Base-by-base conservation (phyloP, 2,797 vertebrate species). In the Sciaenops ocellatus region DNA sequence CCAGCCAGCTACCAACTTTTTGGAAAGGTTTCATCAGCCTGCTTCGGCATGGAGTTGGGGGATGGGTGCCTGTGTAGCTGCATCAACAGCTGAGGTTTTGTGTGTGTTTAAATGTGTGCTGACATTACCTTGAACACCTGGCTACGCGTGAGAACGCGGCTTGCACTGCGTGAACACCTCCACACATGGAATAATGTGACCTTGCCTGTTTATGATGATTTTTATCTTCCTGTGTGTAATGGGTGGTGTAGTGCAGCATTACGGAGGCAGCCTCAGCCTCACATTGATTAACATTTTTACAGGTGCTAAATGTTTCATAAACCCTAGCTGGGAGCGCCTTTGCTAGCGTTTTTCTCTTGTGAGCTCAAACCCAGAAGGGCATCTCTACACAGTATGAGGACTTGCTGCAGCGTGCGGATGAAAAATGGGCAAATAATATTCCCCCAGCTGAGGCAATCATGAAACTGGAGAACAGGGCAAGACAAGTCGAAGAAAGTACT, bases 21-120 rank as follows among this genome's bases (percentile, higher is more conserved):
- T 68, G 80, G 86, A 84, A 87, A 85, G 78, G 75, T 94, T 93
- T 92, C 90, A 90, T 92, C 89, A 93, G 80, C 80, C 82, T 51
- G 60, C 78, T 67, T 79, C 50, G 56, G 56, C 50, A 28, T 55
- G 65, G 73, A 41, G 50, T 6, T 11, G 47, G 55, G 65, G 67
- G n/a, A 3, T 42, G 66, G 73, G 60, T 42, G 74, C 41, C 6
- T 68, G 57, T 63, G 59, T 57, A 52, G 72, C 59, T 79, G 26
- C 57, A 60, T 84, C 68, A 62, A 52, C 56, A 85, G 79, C 80
- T 69, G 71, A 77, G 64, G 67, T 46, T 80, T 61, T 69, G 59
- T 41, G 22, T 28, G 48, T 3, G 0, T 34, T 38, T 52, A 66
- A 50, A 22, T 65, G 34, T 66, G 54, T 83, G 75, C 83, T 71